Evolutionary conservation across 1,140 invertebrate species (phyloP).

Genomic region (Drosophila baimaii): DNA sequence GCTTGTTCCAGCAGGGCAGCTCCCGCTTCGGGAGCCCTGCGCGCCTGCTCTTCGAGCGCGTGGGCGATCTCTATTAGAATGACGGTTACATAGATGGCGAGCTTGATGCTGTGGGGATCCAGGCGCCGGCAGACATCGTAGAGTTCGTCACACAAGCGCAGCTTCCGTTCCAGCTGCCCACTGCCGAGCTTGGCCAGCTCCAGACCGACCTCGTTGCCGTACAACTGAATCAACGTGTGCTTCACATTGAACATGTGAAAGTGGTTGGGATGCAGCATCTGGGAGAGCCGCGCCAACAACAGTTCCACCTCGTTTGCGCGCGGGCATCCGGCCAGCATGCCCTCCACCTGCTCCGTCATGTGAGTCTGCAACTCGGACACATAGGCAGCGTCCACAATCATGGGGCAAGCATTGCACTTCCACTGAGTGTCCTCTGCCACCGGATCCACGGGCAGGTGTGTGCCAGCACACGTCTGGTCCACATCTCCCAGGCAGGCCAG

Average conservation of each 20-base stretch:
- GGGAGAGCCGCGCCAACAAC: constrained; percentile 87
- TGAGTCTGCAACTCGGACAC: constrained; percentile 86
- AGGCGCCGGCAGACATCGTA: constrained; percentile 87
- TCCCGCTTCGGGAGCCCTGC: constrained; percentile 76
- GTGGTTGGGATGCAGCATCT: constrained; percentile 91
- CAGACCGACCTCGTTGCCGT: constrained; percentile 88
- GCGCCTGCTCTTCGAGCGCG: constrained; percentile 86
- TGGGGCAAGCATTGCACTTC: constrained; percentile 89
- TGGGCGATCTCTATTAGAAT: constrained; percentile 88
- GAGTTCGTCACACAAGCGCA: constrained; percentile 88
- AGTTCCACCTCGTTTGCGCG: constrained; percentile 87
- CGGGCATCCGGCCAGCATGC: constrained; percentile 86
- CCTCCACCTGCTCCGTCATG: constrained; percentile 91
- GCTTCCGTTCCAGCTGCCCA: constrained; percentile 87
- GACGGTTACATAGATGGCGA: constrained; percentile 90
- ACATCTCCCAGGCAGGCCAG: constrained; percentile 88
- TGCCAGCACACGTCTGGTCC: constrained; percentile 86
- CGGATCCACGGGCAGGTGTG: constrained; percentile 88
- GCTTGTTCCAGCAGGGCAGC: constrained; percentile 32
- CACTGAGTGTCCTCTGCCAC: constrained; percentile 89
- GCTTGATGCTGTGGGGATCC: constrained; percentile 89
- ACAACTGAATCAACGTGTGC: constrained; percentile 92
- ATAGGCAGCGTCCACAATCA: constrained; percentile 86
- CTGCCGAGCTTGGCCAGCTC: constrained; percentile 85
- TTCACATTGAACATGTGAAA: constrained; percentile 92